Evolutionary conservation across 1,140 invertebrate species (phyloP).

Genomic region (Drosophila sp.): DNA sequence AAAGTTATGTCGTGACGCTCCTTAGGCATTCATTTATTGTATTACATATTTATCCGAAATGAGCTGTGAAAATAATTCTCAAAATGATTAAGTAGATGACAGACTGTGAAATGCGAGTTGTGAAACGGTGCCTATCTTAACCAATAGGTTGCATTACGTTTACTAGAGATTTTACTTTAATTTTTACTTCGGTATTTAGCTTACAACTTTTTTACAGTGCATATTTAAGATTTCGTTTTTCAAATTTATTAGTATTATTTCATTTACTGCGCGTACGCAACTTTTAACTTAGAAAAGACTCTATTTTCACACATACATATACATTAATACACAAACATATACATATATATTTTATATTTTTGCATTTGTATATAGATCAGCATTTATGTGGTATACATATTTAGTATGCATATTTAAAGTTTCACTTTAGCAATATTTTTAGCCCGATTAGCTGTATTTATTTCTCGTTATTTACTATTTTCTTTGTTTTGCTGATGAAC

Average conservation of each 20-base stretch:
- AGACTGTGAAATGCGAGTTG: slow-evolving; percentile 30
- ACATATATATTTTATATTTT: slow-evolving; percentile 19
- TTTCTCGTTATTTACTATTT: slow-evolving; percentile 14
- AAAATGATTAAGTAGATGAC: slow-evolving; percentile 14
- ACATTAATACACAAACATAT: slow-evolving; percentile 43
- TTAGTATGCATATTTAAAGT: slow-evolving; percentile 28
- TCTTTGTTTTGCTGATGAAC: slow-evolving; percentile 28
- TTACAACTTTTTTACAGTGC: slow-evolving; percentile 73
- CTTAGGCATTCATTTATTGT: slow-evolving; percentile 13
- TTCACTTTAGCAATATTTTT: slow-evolving; percentile 25
- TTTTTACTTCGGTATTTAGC: slow-evolving; percentile 61
- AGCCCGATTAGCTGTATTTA: slow-evolving; percentile 35
- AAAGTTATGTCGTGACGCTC: slow-evolving; percentile 26
- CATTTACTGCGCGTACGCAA: slow-evolving; percentile 46
- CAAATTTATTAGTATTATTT: slow-evolving; percentile 14
- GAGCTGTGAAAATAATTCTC: slow-evolving; percentile 19
- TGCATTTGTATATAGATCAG: slow-evolving; percentile 63
- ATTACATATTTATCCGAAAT: slow-evolving; percentile 15
- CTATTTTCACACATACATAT: slow-evolving; percentile 53
- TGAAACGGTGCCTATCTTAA: slow-evolving; percentile 29
- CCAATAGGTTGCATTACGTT: slow-evolving; percentile 31
- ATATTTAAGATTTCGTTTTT: slow-evolving; percentile 40
- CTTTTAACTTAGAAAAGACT: slow-evolving; percentile 47
- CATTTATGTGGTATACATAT: slow-evolving; percentile 52
- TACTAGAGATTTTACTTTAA: slow-evolving; percentile 52